These are phyloP conservation scores for Enteromius afrohamiltoni DNA, from an alignment of 2,797 vertebrate species.

Conservation along the genomic window DNA sequence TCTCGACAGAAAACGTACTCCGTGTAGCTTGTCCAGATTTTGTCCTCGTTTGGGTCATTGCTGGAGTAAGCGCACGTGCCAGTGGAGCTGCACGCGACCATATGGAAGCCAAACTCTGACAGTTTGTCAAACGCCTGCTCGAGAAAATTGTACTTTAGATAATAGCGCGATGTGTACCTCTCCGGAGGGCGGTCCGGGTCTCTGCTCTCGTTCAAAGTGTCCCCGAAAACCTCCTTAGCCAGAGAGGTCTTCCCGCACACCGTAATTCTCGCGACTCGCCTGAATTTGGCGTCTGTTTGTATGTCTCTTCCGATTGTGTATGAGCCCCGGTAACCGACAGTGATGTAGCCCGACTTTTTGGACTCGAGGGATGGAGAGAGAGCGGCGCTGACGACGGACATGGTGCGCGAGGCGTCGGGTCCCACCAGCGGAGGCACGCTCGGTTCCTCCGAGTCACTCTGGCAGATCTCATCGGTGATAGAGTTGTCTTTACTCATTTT, in stretches of 20 bases:
- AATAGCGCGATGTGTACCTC: slow-evolving; percentile 92
- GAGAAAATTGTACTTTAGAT: slow-evolving; percentile 92
- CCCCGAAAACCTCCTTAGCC: slow-evolving; percentile 94
- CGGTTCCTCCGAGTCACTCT: slow-evolving; percentile 85
- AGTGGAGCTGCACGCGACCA: slow-evolving; percentile 93
- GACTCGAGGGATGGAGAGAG: slow-evolving; percentile 76
- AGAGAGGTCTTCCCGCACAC: slow-evolving; percentile 91
- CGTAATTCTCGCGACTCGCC: slow-evolving; percentile 90
- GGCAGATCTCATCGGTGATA: slow-evolving; percentile 82
- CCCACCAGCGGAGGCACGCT: slow-evolving; percentile 59
- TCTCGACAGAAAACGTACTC: slow-evolving; percentile 95
- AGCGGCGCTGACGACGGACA: slow-evolving; percentile 59
- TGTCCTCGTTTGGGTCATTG: slow-evolving; percentile 90
- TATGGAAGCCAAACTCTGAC: slow-evolving; percentile 89
- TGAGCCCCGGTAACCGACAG: slow-evolving; percentile 89
- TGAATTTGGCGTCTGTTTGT: slow-evolving; percentile 91
- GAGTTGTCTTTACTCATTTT: slow-evolving; percentile 86
- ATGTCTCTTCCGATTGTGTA: slow-evolving; percentile 92
- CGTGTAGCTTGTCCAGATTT: slow-evolving; percentile 96
- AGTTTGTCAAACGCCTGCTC: slow-evolving; percentile 95
- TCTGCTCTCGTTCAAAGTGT: slow-evolving; percentile 92
- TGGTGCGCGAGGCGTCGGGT: slow-evolving; percentile 69
- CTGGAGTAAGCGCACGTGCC: slow-evolving; percentile 91
- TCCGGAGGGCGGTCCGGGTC: slow-evolving; percentile 91
- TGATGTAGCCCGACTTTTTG: slow-evolving; percentile 89